phyloP scores from a whole-genome alignment of 2,888 invertebrate genomes.

The Scaptomyza cyrtandrae region DNA sequence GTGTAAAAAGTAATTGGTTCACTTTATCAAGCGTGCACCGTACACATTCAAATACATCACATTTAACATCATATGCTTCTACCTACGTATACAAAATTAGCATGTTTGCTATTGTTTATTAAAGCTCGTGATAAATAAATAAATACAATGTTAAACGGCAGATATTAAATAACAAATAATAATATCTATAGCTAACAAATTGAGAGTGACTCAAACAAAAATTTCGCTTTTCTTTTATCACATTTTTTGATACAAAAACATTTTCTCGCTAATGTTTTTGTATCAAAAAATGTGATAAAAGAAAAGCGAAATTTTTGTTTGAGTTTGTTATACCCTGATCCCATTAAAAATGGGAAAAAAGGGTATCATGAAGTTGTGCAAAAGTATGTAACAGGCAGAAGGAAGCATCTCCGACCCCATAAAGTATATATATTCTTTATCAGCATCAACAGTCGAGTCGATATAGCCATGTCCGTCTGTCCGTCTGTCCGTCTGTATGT shows the following conservation, averaged over 20 bases:
- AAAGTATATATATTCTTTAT: too few relatives aligned
- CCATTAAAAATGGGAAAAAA: too few relatives aligned
- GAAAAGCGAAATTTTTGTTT: constrained; percentile 30
- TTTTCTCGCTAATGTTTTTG: constrained; percentile 28
- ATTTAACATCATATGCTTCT: not conserved
- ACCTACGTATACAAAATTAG: constrained; percentile 57
- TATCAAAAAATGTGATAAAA: constrained; percentile 45
- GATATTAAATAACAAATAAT: constrained; percentile 54
- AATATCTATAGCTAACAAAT: constrained; percentile 4
- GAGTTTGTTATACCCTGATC: too few relatives aligned
- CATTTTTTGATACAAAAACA: constrained; percentile 41
- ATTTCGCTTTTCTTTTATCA: constrained; percentile 39
- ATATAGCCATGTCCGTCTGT: too few relatives aligned
- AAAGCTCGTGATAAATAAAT: constrained; percentile 55
- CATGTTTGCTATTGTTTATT: constrained; percentile 59
- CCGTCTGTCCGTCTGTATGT: too few relatives aligned
- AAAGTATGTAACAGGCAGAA: too few relatives aligned
- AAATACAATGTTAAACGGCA: constrained; percentile 16
- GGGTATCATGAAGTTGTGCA: too few relatives aligned
- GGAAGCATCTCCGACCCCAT: too few relatives aligned
- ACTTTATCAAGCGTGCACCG: not conserved
- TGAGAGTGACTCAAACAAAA: constrained; percentile 15
- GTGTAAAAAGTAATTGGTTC: not conserved
- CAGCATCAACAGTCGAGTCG: too few relatives aligned
- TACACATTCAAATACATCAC: not conserved